Evolutionary conservation across 1,140 invertebrate genomes (phyloP), one percentile per base, ranked within the genome.

Genomic region (Drosophila murphyi): DNA sequence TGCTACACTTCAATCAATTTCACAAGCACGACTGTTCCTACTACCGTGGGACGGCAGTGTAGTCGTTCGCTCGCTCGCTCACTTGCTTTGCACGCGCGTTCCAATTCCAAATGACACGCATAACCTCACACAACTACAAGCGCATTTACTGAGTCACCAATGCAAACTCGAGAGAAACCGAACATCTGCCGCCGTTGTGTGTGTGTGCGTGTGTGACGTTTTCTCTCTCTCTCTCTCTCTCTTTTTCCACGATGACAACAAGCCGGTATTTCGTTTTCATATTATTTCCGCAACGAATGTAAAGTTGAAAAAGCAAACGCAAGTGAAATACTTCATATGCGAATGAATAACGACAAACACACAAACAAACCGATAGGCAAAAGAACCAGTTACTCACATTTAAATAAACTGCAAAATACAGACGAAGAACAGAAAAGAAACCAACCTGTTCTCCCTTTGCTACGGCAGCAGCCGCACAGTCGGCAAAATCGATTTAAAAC

Each of bases 91-190:
- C 74, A 76, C 85, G 77, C 68, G 77, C 76, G 85, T 89, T 88
- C 77, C 85, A 78, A 80, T 87, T 88, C 80, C 85, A 80, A 67
- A 51, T 65, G 82, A 62, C 72, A 69, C 74, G 43, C 45, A 65
- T 87, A 87, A 87, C 82, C 82, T 88, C 82, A 77, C 85, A 87
- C 83, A 87, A 87, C 83, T 52, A 88, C 83, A 88, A 76, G 72
- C 76, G n/a, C 69, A 89, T 69, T 87, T 73, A 74, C 83, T 87
- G 83, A 86, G 83, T 86, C 82, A 86, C 75, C 72, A 41, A 69
- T 60, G 10, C 37, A 75, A 35, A 32, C 31, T 57, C 28, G 32
- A 43, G 65, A 4, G 43, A 20, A 20, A 20, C 0, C 50, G 59
- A n/a, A 12, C 7, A 10, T 8, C 35, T 39, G 39, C 47, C 32